Percentiles rank a stretch among this genome's conserved stretches.
Conservation (phyloP, 30 jellyfish, hydroid and myxozoan species). For the Hydra vulgaris region DNA sequence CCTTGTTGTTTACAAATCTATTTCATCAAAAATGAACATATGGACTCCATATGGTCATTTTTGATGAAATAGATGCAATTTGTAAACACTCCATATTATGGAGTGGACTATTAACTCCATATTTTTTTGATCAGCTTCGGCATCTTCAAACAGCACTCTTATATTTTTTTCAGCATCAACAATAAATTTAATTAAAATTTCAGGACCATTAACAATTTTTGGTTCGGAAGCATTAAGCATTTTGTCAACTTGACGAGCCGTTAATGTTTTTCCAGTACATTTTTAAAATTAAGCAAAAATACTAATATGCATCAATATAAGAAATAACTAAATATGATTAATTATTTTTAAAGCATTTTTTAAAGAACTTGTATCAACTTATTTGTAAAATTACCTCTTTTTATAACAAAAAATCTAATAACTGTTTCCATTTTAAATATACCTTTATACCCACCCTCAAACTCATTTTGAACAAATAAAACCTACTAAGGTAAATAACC, state of each 20-base stretch:
- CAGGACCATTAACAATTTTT: constrained; percentile 97
- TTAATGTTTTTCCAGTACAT: constrained; percentile 81
- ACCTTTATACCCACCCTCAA: too few relatives aligned
- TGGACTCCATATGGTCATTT: too few relatives aligned
- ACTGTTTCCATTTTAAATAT: constrained; percentile 88
- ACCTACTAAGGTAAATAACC: constrained; percentile 54
- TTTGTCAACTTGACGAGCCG: too few relatives aligned
- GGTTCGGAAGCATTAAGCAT: constrained; percentile 98
- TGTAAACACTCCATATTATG: too few relatives aligned
- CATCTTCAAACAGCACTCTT: constrained; percentile 65
- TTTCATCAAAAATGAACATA: constrained; percentile 93
- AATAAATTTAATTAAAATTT: constrained; percentile 85
- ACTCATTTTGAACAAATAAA: constrained; percentile 69
- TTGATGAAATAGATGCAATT: too few relatives aligned
- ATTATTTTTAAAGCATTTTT: too few relatives aligned
- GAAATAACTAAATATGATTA: too few relatives aligned
- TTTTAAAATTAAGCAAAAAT: background rate
- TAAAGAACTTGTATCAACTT: too few relatives aligned
- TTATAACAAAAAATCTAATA: too few relatives aligned
- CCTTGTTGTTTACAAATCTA: constrained; percentile 97
- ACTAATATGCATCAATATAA: too few relatives aligned
- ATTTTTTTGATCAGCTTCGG: constrained; percentile 62
- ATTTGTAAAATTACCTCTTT: too few relatives aligned
- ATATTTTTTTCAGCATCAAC: constrained; percentile 98
- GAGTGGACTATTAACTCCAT: constrained; percentile 82